phyloP scores from a whole-genome alignment of 2,888 invertebrate genomes.

The Polydrusus cervinus region DNA sequence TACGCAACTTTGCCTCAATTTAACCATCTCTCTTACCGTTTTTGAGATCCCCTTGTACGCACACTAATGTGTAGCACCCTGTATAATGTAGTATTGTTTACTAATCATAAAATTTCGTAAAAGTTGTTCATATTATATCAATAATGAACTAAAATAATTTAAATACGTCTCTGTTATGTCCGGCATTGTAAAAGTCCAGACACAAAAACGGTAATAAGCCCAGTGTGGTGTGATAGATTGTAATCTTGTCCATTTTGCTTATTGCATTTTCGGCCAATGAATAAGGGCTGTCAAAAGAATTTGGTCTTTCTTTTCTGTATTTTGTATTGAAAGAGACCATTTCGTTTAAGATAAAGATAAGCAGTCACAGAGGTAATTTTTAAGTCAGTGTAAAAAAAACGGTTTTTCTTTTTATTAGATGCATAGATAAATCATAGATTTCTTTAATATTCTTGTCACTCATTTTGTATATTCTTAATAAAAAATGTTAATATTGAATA shows the following conservation, averaged over 20 bases:
- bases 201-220: constrained; percentile 38
- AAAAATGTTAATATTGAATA: too few relatives aligned
- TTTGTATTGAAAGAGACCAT: constrained; percentile 3
- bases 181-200: constrained; percentile 2
- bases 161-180: constrained; percentile 24
- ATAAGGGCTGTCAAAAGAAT: constrained; percentile 30
- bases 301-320: constrained; percentile 7
- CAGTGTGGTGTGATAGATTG: constrained; percentile 63
- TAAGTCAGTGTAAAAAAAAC: not conserved
- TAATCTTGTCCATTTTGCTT: constrained; percentile 66
- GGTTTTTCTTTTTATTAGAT: too few relatives aligned
- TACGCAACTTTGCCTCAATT: too few relatives aligned
- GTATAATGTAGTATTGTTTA: too few relatives aligned
- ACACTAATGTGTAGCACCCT: too few relatives aligned
- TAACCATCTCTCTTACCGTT: too few relatives aligned
- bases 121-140: not conserved
- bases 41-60: too few relatives aligned
- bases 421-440: too few relatives aligned
- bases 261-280: constrained; percentile 60
- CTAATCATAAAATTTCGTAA: too few relatives aligned
- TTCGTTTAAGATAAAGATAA: constrained; percentile 26
- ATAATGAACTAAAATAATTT: not conserved
- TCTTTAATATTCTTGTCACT: too few relatives aligned
- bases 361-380: not conserved
- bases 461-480: too few relatives aligned